These are phyloP conservation scores for Xyrichtys novacula DNA, from an alignment of 2,797 vertebrate species.

Conservation along the genomic window DNA sequence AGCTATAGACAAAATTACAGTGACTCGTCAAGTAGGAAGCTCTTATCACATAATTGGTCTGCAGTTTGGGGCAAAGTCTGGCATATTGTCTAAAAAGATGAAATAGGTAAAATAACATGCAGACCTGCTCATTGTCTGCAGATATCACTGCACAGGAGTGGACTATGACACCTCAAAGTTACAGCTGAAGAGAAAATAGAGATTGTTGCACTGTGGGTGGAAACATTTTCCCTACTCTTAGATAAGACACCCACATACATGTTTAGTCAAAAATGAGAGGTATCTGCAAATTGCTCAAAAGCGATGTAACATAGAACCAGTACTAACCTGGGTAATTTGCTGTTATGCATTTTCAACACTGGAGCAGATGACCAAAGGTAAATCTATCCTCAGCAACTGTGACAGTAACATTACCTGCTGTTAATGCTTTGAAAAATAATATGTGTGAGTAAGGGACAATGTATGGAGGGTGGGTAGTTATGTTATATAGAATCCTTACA, in stretches of 20 bases:
- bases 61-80: constrained; percentile 18
- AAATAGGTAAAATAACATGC: constrained; percentile 19
- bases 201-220: neutral
- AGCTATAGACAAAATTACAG: constrained; percentile 14
- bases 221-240: constrained; percentile 6
- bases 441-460: neutral
- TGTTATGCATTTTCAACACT: constrained; percentile 3
- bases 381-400: constrained; percentile 12
- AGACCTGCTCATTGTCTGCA: constrained; percentile 14
- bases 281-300: neutral
- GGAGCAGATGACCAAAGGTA: constrained; percentile 2
- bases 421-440: constrained; percentile 30
- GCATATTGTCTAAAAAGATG: constrained; percentile 43
- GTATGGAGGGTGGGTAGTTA: too few relatives aligned
- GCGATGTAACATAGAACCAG: neutral
- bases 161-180: constrained; percentile 16
- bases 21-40: neutral
- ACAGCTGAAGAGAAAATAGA: constrained; percentile 1
- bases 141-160: constrained; percentile 14
- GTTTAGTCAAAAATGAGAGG: neutral
- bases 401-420: constrained; percentile 26
- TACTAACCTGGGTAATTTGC: constrained; percentile 4
- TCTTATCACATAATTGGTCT: constrained; percentile 10
- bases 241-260: constrained; percentile 12
- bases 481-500: too few relatives aligned